phyloP scores from a whole-genome alignment of 2,888 invertebrate genomes.

The Tanytarsus gracilentus region DNA sequence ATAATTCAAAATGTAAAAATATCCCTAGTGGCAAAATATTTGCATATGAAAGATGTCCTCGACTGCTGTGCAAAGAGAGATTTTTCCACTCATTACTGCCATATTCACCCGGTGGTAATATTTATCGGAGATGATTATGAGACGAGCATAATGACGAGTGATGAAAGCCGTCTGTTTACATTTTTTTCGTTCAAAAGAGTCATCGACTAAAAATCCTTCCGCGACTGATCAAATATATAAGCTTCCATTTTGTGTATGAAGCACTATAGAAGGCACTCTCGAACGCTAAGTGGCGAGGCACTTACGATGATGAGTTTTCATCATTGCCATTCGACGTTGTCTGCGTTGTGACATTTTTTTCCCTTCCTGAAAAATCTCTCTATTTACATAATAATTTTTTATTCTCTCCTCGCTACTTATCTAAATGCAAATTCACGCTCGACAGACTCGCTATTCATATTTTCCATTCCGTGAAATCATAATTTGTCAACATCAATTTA shows the following conservation, averaged over 20 bases:
- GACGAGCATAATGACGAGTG: no score
- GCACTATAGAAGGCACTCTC: no score
- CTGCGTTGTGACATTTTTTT: background rate
- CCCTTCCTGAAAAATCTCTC: background rate
- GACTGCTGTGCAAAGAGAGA: background rate
- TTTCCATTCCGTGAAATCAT: background rate
- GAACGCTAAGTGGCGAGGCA: no score
- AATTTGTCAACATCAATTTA: constrained; percentile 18
- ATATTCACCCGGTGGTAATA: no score
- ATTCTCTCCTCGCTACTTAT: background rate
- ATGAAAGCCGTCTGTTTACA: no score
- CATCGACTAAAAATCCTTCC: constrained; percentile 3
- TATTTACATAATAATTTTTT: constrained; percentile 3
- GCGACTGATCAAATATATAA: background rate
- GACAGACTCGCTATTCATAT: background rate
- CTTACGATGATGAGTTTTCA: background rate
- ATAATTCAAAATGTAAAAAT: no score
- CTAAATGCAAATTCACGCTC: background rate
- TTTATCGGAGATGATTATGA: no score
- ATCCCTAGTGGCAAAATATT: constrained; percentile 9
- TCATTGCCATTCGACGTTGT: background rate
- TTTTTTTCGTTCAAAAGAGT: background rate
- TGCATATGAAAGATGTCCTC: constrained; percentile 5
- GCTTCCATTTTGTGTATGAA: constrained; percentile 3
- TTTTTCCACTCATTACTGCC: constrained; percentile 11